Conservation (phyloP, 2,888 invertebrate genomes). For the Tenthredo notha region DNA sequence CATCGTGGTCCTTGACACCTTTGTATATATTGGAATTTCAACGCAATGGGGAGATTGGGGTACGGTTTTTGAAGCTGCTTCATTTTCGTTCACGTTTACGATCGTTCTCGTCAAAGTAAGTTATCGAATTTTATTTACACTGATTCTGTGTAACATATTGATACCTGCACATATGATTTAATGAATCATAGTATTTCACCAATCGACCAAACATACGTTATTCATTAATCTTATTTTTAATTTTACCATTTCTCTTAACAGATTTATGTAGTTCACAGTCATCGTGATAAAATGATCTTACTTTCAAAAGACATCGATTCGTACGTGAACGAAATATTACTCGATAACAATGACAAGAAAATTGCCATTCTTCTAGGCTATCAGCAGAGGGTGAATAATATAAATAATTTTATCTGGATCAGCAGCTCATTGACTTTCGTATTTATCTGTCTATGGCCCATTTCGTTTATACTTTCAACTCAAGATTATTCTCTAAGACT, state of each 20-base stretch:
- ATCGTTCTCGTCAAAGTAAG: conserved; percentile 14
- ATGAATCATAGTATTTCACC: neutral
- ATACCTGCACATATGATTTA: neutral
- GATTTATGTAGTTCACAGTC: neutral
- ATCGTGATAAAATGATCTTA: conserved; percentile 34
- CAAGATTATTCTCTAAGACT: conserved; percentile 23
- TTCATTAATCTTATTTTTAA: neutral
- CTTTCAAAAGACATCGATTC: neutral
- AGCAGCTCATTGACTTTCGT: neutral
- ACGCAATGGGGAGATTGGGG: conserved; percentile 36
- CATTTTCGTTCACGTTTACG: neutral
- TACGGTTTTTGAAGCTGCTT: conserved; percentile 7
- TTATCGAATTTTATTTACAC: neutral
- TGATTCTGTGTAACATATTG: neutral
- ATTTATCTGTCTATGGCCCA: neutral
- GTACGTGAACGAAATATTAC: conserved; percentile 14
- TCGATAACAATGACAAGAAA: neutral
- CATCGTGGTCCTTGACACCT: neutral
- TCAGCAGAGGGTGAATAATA: neutral
- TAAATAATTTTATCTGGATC: neutral
- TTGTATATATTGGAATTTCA: conserved; percentile 36
- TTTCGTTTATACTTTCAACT: neutral
- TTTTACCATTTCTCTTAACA: neutral
- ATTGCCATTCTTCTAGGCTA: neutral
- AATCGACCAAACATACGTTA: neutral